phyloP scores from a whole-genome alignment of 1,140 invertebrate species.

The Orussus abietinus region DNA sequence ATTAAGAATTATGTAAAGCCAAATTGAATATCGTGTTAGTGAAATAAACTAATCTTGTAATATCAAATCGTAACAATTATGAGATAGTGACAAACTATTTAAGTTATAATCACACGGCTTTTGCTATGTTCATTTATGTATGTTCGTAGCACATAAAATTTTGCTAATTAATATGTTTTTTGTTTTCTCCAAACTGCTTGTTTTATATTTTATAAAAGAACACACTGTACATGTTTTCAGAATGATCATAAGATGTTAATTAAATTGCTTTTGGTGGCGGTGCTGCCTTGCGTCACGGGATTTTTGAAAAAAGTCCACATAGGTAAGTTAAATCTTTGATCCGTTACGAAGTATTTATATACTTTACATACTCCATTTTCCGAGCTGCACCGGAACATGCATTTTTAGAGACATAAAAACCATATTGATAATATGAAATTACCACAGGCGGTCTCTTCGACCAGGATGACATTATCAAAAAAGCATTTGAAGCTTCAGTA shows the following conservation, averaged over 20 bases:
- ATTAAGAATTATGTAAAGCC: too few species aligned
- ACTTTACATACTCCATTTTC: constrained; percentile 3
- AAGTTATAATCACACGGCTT: neutral
- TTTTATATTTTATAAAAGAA: neutral
- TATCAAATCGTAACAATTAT: too few species aligned
- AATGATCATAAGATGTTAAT: constrained; percentile 16
- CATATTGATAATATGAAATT: neutral
- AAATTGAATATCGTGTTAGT: too few species aligned
- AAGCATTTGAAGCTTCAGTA: constrained; percentile 15
- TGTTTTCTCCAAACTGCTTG: constrained; percentile 1
- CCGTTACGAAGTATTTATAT: neutral
- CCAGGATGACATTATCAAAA: constrained; percentile 12
- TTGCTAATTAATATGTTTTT: neutral
- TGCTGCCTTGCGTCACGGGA: constrained; percentile 8
- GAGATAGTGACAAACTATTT: too few species aligned
- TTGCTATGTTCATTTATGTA: neutral
- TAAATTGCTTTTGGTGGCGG: constrained; percentile 5
- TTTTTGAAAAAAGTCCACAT: constrained; percentile 6
- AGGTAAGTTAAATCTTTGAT: neutral
- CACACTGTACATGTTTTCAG: constrained; percentile 9
- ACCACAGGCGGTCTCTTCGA: constrained; percentile 17
- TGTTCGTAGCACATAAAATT: constrained; percentile 1
- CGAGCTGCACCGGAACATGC: too few species aligned
- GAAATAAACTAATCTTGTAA: too few species aligned
- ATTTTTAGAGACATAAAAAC: neutral